Evolutionary conservation across 2,888 invertebrate species (phyloP).

Genomic region (Apotomis capreana): DNA sequence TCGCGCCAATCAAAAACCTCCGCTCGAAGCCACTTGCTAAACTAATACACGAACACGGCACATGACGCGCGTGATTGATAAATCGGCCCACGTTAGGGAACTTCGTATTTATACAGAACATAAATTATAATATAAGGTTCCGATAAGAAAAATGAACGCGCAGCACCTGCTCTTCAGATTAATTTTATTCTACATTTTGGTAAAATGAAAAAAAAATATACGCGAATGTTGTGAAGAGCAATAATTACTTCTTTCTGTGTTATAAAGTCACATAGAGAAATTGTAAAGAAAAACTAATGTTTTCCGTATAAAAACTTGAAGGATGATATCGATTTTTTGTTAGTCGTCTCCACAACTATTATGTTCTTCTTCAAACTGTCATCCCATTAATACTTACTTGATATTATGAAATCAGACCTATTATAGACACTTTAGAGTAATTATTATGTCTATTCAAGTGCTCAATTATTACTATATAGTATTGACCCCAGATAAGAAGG

Average conservation of each 20-base stretch:
- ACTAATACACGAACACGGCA: slow-evolving; percentile 50
- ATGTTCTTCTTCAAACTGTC: no score
- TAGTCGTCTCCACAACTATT: no score
- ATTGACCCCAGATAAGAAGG: slow-evolving; percentile 45
- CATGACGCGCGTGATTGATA: slow-evolving; percentile 56
- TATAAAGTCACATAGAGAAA: background rate
- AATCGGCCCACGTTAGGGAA: slow-evolving; percentile 41
- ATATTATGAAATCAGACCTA: slow-evolving; percentile 48
- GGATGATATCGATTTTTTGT: background rate
- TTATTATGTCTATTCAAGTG: slow-evolving; percentile 51
- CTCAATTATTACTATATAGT: slow-evolving; percentile 39
- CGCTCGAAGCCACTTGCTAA: slow-evolving; percentile 46
- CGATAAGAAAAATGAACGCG: slow-evolving; percentile 24
- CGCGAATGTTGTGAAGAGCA: slow-evolving; percentile 5
- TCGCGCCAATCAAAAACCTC: slow-evolving; percentile 55
- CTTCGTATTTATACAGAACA: slow-evolving; percentile 11
- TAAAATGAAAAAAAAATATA: slow-evolving; percentile 18
- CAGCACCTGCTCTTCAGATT: slow-evolving; percentile 36
- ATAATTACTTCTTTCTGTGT: background rate
- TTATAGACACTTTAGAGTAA: slow-evolving; percentile 55
- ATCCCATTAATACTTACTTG: background rate
- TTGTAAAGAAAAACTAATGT: no score
- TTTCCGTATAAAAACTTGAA: no score
- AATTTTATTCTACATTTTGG: slow-evolving; percentile 13
- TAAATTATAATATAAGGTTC: slow-evolving; percentile 7